Percentiles rank a stretch among this genome's conserved stretches.
Conservation (phyloP, 2,888 invertebrate genomes). For the Tachystola acroxantha region DNA sequence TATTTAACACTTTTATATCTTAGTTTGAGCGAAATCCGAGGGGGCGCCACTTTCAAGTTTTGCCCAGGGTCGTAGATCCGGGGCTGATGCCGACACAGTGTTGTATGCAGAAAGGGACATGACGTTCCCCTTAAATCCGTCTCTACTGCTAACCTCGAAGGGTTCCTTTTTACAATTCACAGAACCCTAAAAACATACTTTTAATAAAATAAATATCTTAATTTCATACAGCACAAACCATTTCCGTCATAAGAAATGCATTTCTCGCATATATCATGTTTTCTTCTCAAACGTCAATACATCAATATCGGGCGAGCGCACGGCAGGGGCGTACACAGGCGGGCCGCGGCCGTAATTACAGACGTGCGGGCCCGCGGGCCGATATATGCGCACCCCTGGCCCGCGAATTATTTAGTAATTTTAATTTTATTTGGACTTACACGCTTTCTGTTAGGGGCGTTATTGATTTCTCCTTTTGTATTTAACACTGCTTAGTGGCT, state of each 20-base stretch:
- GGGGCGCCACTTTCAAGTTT: too few species aligned
- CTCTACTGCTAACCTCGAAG: too few species aligned
- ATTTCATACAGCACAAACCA: constrained; percentile 1
- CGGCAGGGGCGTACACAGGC: constrained; percentile 48
- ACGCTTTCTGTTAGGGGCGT: constrained; percentile 39
- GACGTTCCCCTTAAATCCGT: too few species aligned
- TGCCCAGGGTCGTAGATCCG: too few species aligned
- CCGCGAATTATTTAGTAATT: constrained; percentile 62
- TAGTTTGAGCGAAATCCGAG: too few species aligned
- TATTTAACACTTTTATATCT: too few species aligned
- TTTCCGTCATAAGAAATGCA: constrained; percentile 23
- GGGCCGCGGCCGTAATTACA: constrained; percentile 64
- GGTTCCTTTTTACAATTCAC: too few species aligned
- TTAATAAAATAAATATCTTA: not conserved
- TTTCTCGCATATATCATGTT: constrained; percentile 36
- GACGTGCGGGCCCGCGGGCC: constrained; percentile 53
- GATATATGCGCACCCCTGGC: constrained; percentile 47
- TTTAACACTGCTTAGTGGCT: constrained; percentile 30
- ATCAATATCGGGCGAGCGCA: constrained; percentile 52
- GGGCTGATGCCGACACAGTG: too few species aligned
- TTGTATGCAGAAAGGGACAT: too few species aligned
- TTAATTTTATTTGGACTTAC: constrained; percentile 43
- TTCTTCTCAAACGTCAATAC: constrained; percentile 55
- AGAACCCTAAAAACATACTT: too few species aligned
- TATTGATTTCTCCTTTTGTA: constrained; percentile 25